Percentiles rank a stretch among this genome's conserved stretches.
Conservation (phyloP, 2,888 invertebrate species). For the Strigamia transsilvanica region DNA sequence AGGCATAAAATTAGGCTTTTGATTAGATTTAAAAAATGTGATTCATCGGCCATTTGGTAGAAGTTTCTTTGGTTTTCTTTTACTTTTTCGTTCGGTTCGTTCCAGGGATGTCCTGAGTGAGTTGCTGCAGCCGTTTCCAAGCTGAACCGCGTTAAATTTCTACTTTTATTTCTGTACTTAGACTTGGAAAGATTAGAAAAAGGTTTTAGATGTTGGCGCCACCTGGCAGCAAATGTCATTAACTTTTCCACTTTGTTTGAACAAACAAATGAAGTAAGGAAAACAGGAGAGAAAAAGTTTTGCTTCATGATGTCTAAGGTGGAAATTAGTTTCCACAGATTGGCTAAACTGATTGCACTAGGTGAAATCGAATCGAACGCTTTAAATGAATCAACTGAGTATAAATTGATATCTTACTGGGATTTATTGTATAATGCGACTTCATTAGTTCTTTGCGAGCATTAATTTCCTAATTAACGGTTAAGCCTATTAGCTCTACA, state of each 20-base stretch:
- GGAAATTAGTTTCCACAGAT: slow-evolving; percentile 14
- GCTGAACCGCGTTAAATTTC: neutral
- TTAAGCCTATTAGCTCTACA: slow-evolving; percentile 5
- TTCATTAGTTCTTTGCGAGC: slow-evolving; percentile 17
- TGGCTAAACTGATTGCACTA: neutral
- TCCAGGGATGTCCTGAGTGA: neutral
- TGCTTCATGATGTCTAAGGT: neutral
- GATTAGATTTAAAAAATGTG: neutral
- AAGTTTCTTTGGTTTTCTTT: too few species aligned
- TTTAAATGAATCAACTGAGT: too few species aligned
- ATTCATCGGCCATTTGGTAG: too few species aligned
- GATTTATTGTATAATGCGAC: neutral
- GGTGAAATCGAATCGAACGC: neutral
- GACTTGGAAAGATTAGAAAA: slow-evolving; percentile 11
- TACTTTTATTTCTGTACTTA: neutral
- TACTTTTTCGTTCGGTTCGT: too few species aligned
- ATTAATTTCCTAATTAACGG: slow-evolving; percentile 21
- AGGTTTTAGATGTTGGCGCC: slow-evolving; percentile 37
- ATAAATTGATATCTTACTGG: neutral
- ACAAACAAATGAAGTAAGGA: slow-evolving; percentile 33
- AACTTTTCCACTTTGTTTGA: slow-evolving; percentile 37
- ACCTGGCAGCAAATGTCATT: slow-evolving; percentile 43
- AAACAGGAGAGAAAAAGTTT: neutral
- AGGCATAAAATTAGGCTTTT: slow-evolving; percentile 27
- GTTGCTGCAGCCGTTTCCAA: neutral